Evolutionary conservation across 2,113 vertebrate genomes (phyloP).

Genomic region (Melanotaenia duboulayi): DNA sequence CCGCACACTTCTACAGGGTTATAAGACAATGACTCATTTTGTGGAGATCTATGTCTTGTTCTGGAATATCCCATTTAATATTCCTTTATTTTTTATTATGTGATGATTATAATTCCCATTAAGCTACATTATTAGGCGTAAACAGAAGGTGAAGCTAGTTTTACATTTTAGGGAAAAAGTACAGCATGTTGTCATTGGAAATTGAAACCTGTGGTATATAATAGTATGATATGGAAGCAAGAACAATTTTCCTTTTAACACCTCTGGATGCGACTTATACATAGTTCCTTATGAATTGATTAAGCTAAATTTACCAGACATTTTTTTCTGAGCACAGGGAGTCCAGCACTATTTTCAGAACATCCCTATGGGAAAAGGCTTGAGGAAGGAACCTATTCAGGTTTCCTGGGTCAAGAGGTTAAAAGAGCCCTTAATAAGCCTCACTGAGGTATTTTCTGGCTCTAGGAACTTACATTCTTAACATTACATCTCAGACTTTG

Average conservation of each 20-base stretch:
- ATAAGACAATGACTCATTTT: too few species aligned
- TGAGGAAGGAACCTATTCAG: slow-evolving; percentile 47
- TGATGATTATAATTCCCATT: not conserved
- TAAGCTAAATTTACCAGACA: slow-evolving; percentile 15
- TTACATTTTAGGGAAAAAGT: not conserved
- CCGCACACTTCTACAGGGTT: too few species aligned
- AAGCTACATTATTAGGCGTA: not conserved
- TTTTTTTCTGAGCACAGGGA: not conserved
- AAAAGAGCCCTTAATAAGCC: slow-evolving; percentile 19
- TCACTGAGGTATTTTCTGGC: slow-evolving; percentile 22
- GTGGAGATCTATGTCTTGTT: too few species aligned
- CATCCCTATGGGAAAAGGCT: slow-evolving; percentile 35
- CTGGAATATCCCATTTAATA: too few species aligned
- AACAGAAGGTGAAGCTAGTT: not conserved
- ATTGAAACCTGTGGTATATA: too few species aligned
- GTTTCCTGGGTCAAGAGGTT: slow-evolving; percentile 51
- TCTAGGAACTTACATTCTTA: slow-evolving; percentile 14
- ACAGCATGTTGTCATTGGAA: too few species aligned
- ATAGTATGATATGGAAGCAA: too few species aligned
- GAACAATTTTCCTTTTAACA: not conserved
- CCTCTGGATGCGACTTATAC: not conserved
- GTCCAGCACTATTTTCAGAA: slow-evolving; percentile 24
- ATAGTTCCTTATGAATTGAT: not conserved
- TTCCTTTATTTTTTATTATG: not conserved
- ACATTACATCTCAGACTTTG: slow-evolving; percentile 14